phyloP scores from a whole-genome alignment of 2,888 invertebrate genomes.

The Notocelia uddmanniana region DNA sequence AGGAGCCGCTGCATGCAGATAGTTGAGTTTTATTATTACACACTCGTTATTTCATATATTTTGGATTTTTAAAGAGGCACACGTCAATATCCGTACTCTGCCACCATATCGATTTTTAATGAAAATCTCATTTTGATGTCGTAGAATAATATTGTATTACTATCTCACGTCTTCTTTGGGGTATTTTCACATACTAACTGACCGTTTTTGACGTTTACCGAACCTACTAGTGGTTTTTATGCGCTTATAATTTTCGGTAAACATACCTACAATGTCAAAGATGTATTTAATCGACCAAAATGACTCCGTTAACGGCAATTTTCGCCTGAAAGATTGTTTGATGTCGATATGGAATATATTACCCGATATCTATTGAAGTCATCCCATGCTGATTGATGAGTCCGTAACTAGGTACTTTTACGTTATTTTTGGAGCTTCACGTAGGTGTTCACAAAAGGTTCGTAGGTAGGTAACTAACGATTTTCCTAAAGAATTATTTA shows the following conservation, averaged over 20 bases:
- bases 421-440: not conserved
- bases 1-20: too few relatives aligned
- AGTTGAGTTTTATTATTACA: too few relatives aligned
- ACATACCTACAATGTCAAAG: not conserved
- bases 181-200: too few relatives aligned
- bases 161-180: too few relatives aligned
- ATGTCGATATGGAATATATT: not conserved
- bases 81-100: too few relatives aligned
- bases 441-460: not conserved
- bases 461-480: conserved; percentile 51
- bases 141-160: too few relatives aligned
- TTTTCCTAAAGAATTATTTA: conserved; percentile 52
- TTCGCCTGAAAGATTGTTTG: not conserved
- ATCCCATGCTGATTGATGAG: conserved; percentile 18
- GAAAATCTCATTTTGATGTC: too few relatives aligned
- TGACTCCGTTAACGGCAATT: not conserved
- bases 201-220: too few relatives aligned
- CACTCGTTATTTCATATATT: too few relatives aligned
- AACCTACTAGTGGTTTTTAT: too few relatives aligned
- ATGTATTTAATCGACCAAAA: not conserved
- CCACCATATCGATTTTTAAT: too few relatives aligned
- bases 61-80: too few relatives aligned
- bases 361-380: conserved; percentile 18
- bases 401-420: conserved; percentile 27
- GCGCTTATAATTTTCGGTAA: not conserved